Base-by-base conservation (phyloP, 2,888 invertebrate genomes). In the Rambutsinella grinnellia region DNA sequence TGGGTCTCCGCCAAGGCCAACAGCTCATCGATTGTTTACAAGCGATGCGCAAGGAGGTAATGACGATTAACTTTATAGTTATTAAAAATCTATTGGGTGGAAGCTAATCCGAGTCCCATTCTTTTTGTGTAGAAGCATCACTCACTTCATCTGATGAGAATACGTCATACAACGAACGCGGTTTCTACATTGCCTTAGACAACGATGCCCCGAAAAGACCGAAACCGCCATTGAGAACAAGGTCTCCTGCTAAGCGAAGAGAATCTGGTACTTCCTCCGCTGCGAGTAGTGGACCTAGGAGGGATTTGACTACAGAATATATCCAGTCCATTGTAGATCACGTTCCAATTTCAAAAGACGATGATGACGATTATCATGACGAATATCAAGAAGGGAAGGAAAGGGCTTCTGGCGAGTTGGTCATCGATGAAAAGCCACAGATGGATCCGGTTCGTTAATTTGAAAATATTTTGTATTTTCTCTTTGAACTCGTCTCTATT, bases 101-200 rank as follows among this genome's bases (percentile, higher is more conserved):
- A 23, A 27, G 36, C 13, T 28, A 27, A 60, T 60, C 21, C 17
- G 46, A 46, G 2, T n/a, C 6, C 19, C 15, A 62, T 47, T 19
- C 53, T 15, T 23, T 21, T 49, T 21, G 3, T 47, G 62, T 44
- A 74, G 81, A 81, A 74, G 72, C 69, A 10, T 81, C 81, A 15
- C 69, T 81, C 3, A 78, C 79, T n/a, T 69, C 79, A 21, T 77
- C 83, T 1, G 79, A 79, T 36, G 78, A 79, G 57, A 79, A 79
- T 78, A 70, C 78, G n/a, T 78, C 81, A 15, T 57, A 58, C 46
- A 81, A 82, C 47, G 85, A 85, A 54, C 85, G 85, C 78, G 88
- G 88, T 15, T 97, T 97, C 88, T 97, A 97, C 87, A 95, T 97
- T 85, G 94, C 95, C 62, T 96, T 97, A 86, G 96, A 96, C 86